A percentile compares a stretch with the other conserved stretches of the same genome.
These are phyloP conservation scores for Capitulum mitella DNA, from an alignment of 2,888 invertebrate genomes.

Conservation along the genomic window DNA sequence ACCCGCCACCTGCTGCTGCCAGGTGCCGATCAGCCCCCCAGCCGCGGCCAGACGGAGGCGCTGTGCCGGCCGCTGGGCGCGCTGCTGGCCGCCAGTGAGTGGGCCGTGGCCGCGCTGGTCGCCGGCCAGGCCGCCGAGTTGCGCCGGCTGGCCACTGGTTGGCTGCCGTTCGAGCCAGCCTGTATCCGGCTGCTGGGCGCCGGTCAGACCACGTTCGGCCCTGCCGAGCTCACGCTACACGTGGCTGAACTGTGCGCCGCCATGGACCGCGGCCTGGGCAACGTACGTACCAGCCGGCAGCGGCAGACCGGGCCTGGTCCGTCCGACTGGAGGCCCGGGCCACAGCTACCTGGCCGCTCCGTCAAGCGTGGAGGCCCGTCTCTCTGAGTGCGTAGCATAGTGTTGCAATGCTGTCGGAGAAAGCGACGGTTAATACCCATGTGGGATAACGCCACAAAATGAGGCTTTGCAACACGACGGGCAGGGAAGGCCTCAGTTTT, in stretches of 20 bases:
- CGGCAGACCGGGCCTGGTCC: neutral
- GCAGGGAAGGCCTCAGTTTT: too few relatives aligned
- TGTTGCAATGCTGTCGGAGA: neutral
- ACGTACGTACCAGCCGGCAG: neutral
- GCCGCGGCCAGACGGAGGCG: neutral
- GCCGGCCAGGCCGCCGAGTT: neutral
- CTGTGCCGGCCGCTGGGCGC: neutral
- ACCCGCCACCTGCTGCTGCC: neutral
- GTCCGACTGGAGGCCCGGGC: neutral
- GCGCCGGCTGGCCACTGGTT: neutral
- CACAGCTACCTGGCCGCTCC: neutral
- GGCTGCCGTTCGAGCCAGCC: neutral
- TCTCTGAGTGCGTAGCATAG: neutral
- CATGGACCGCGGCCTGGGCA: slow-evolving; percentile 1
- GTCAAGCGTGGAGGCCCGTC: too few relatives aligned
- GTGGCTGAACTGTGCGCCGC: neutral
- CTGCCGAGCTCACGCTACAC: neutral
- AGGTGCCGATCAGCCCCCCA: neutral
- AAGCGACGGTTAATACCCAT: neutral
- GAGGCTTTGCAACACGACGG: too few relatives aligned
- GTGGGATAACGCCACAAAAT: neutral
- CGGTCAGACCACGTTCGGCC: neutral
- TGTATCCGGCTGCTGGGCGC: neutral
- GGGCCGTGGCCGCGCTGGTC: neutral
- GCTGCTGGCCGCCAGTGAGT: neutral